phyloP scores from a whole-genome alignment of 2,113 vertebrate genomes.

The Solea solea region DNA sequence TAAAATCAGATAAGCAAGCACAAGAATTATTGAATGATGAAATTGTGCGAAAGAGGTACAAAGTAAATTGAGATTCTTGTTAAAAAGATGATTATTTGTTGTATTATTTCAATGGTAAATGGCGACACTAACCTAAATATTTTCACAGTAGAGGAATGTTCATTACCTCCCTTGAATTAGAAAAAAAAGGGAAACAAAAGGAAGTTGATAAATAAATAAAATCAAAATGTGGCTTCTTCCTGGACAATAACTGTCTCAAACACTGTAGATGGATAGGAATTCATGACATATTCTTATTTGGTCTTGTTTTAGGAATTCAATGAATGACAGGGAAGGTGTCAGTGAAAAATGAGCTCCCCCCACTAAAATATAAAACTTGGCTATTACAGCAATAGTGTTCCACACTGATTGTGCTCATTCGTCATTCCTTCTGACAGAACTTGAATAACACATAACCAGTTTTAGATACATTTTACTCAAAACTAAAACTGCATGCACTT shows the following conservation, averaged over 20 bases:
- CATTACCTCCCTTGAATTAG: no score
- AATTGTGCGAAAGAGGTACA: no score
- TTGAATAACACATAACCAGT: conserved; percentile 51
- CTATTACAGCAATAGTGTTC: conserved; percentile 46
- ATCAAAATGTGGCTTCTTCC: neutral
- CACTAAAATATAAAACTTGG: conserved; percentile 55
- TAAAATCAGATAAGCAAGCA: no score
- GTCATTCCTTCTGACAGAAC: conserved; percentile 54
- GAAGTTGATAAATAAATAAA: no score
- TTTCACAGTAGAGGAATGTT: no score
- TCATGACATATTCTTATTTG: conserved; percentile 27
- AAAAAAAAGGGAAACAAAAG: no score
- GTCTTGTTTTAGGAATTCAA: conserved; percentile 26
- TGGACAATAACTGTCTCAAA: neutral
- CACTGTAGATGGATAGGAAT: conserved; percentile 8
- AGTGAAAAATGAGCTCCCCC: conserved; percentile 59
- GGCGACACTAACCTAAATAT: no score
- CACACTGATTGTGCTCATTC: conserved; percentile 60
- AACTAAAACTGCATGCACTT: conserved; percentile 19
- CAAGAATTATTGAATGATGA: no score
- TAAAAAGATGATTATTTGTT: no score
- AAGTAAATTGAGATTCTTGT: no score
- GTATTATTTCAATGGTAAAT: no score
- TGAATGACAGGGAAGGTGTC: conserved; percentile 53
- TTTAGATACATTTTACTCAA: conserved; percentile 43